Base-by-base conservation (phyloP, 2,888 invertebrate genomes). In the Scaptomyza parva region DNA sequence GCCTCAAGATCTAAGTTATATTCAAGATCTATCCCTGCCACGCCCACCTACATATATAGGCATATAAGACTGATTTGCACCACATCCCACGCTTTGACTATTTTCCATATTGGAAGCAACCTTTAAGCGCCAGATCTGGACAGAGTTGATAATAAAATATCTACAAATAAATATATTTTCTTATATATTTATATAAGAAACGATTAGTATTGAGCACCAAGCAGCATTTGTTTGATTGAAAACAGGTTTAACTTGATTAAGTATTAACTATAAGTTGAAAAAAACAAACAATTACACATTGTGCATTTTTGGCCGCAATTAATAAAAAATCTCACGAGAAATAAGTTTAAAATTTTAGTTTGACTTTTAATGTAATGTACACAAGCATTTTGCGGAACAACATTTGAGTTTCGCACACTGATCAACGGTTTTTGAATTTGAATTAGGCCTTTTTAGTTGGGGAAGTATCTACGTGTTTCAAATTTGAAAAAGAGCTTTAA, bases 171-270 rank as follows among this genome's bases (percentile, higher is more conserved):
- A 51, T 37, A 18, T 48, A 44, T n/a, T n/a, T n/a, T n/a, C 24
- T 45, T 57, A 53, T 57, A 55, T 71, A 53, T 57, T 37, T 55
- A 43, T 64, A 44, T 53, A 52, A 39, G 50, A 50, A 86, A 83
- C 86, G 83, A 85, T 77, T 79, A 82, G 81, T 82, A 82, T 82
- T 76, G 74, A 74, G 62, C 78, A 81, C 76, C 80, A 84, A 81
- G 70, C 85, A 84, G 81, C 81, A 82, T 85, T 82, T 85, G 77
- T 82, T 82, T 85, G 74, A 79, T 65, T 70, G 77, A 60, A 85
- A 79, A 85, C 86, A 86, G 83, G 80, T 78, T 76, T 76, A 78
- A 80, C 61, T 69, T 52, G 53, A 67, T 62, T 63, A 80, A 76
- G 78, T 61, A 62, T 55, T 76, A 60, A 40, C 22, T 14, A 24